Conservation (phyloP, 1,140 invertebrate genomes). For the Procambarus virginalis region DNA sequence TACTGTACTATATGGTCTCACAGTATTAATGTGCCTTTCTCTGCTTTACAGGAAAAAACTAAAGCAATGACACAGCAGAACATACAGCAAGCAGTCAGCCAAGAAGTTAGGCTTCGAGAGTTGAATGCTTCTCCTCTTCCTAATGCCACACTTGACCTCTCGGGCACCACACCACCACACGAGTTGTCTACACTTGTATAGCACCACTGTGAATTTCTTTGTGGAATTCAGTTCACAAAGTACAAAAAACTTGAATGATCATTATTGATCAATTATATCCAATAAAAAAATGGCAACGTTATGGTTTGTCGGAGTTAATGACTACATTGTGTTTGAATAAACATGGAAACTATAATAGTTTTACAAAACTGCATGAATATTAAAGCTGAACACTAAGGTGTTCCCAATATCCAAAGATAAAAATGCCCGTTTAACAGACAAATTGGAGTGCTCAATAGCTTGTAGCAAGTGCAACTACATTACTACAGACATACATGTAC, state of each 20-base stretch:
- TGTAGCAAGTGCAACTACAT: not conserved
- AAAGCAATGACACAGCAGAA: constrained; percentile 59
- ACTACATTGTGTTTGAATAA: not conserved
- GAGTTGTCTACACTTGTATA: constrained; percentile 60
- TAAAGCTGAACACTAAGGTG: not conserved
- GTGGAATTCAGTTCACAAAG: not conserved
- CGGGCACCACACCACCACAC: constrained; percentile 51
- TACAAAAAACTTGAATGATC: not conserved
- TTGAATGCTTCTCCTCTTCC: constrained; percentile 52
- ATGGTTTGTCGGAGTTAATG: not conserved
- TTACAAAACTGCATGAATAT: not conserved
- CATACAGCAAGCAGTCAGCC: constrained; percentile 60
- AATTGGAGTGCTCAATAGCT: not conserved
- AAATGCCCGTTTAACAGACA: not conserved
- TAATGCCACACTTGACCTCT: constrained; percentile 57
- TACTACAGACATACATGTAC: not conserved
- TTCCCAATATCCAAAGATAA: not conserved
- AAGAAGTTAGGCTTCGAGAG: constrained; percentile 49
- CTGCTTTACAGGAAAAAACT: constrained; percentile 41
- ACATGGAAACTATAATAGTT: not conserved
- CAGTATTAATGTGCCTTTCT: not conserved
- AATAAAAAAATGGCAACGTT: not conserved
- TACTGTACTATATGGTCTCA: not conserved
- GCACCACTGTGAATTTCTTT: not conserved
- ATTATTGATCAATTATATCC: not conserved